phyloP scores from a whole-genome alignment of 2,797 vertebrate genomes.

The Florisuga fusca region DNA sequence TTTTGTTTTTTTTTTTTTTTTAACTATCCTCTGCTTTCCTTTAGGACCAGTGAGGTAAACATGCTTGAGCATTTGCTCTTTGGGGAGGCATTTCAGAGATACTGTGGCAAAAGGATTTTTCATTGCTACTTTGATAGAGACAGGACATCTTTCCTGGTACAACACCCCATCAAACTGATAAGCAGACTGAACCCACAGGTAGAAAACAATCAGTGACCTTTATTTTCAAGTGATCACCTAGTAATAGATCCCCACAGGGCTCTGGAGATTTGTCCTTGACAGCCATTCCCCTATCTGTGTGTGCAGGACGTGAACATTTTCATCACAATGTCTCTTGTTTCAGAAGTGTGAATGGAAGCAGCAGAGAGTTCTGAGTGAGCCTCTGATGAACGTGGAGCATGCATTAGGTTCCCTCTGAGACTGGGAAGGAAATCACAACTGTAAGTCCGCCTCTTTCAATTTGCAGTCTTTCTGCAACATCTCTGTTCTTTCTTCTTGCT shows the following conservation, averaged over 20 bases:
- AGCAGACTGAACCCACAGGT: background rate
- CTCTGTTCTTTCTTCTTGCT: background rate
- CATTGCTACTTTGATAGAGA: background rate
- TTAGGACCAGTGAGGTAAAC: background rate
- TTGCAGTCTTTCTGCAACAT: slow-evolving; percentile 29
- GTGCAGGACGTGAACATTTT: background rate
- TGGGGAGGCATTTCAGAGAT: background rate
- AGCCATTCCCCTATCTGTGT: background rate
- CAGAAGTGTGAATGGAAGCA: slow-evolving; percentile 41
- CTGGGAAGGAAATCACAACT: background rate
- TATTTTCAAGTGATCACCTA: slow-evolving; percentile 4
- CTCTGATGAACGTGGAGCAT: background rate
- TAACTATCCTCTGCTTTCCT: background rate
- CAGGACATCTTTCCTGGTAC: background rate
- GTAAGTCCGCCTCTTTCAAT: slow-evolving; percentile 16
- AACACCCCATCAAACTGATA: background rate
- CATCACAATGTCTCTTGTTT: slow-evolving; percentile 26
- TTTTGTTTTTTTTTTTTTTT: background rate
- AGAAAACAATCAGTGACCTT: background rate
- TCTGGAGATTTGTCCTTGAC: slow-evolving; percentile 1
- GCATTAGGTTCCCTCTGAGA: background rate
- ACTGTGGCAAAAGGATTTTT: background rate
- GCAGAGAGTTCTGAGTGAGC: background rate
- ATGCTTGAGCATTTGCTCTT: background rate
- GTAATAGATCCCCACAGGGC: background rate